Evolutionary conservation across 2,797 vertebrate genomes (phyloP).

Genomic region (Agapornis canus): DNA sequence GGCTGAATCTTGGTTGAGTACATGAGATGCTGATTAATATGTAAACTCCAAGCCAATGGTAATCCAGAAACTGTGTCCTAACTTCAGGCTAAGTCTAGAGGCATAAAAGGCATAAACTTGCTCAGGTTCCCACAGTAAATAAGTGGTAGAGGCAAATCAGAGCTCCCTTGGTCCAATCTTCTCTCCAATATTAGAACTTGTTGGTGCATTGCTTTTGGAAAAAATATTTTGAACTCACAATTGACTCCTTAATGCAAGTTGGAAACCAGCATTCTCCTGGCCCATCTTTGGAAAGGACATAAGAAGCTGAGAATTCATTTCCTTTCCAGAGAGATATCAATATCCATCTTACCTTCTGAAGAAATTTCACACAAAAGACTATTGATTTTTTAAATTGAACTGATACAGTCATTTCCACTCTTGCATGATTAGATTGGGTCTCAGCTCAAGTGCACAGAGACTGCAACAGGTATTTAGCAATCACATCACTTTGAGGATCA

Average conservation of each 20-base stretch:
- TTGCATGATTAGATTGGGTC: rapidly evolving
- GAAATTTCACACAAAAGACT: neutral
- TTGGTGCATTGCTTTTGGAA: neutral
- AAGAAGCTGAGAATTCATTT: neutral
- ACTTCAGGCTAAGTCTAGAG: neutral
- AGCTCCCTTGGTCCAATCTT: neutral
- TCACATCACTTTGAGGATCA: rapidly evolving
- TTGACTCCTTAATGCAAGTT: neutral
- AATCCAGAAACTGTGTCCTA: neutral
- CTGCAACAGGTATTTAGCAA: neutral
- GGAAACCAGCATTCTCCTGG: neutral
- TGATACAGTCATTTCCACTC: neutral
- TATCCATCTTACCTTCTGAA: neutral
- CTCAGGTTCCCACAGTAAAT: neutral
- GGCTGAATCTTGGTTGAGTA: neutral
- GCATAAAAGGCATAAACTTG: neutral
- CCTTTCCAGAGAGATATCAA: neutral
- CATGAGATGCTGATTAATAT: neutral
- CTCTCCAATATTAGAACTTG: neutral
- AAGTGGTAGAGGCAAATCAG: neutral
- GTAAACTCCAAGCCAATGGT: neutral
- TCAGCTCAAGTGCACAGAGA: rapidly evolving
- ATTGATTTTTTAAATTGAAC: neutral
- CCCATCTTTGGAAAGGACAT: neutral
- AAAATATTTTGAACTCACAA: neutral